Base-by-base conservation (phyloP, 2,888 invertebrate genomes). In the Eilema depressum region DNA sequence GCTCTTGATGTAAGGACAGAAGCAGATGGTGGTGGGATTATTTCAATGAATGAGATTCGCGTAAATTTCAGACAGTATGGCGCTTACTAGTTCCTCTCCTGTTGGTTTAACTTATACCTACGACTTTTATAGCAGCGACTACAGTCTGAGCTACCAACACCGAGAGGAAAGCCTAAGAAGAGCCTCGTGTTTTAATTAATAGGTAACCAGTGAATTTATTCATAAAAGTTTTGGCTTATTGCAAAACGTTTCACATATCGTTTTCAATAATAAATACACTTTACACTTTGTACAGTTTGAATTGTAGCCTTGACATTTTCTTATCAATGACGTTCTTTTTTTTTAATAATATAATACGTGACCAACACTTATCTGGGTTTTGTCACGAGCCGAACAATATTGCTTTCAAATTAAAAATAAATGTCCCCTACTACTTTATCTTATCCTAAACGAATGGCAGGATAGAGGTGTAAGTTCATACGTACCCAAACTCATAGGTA, bases 221-320 rank as follows among this genome's bases (percentile, higher is more conserved):
- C 47, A 47, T 20, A 41, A 41, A 47, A n/a, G 5, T 5, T 7
- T 20, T 20, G 20, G 8, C 47, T 20, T 20, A 53, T 10, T 10
- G 10, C 53, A n/a, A 3, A 53, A n/a, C 1, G n/a, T 53, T 53
- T 53, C 41, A 53, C n/a, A 53, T 7, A n/a, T 53, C 53, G n/a
- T 53, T 53, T 53, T 53, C 53, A 53, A 20, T n/a, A n/a, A 1
- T n/a, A 53, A 53, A 20, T 47, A 20, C 10, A n/a, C 53, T n/a
- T 7, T 7, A 14, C 3, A 41, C 41, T n/a, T n/a, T 47, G 17
- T 17, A 17, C 14, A 61, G 60, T 61, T 28, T 61, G 25, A 61
- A 26, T 28, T 26, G 14, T 61, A 61, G 61, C 61, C 61, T 61
- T 61, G 61, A 61, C 30, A 61, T n/a, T 26, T 59, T 28, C 33